Evolutionary conservation across 2,888 invertebrate species (phyloP).

Genomic region (Ectropis crepuscularia): DNA sequence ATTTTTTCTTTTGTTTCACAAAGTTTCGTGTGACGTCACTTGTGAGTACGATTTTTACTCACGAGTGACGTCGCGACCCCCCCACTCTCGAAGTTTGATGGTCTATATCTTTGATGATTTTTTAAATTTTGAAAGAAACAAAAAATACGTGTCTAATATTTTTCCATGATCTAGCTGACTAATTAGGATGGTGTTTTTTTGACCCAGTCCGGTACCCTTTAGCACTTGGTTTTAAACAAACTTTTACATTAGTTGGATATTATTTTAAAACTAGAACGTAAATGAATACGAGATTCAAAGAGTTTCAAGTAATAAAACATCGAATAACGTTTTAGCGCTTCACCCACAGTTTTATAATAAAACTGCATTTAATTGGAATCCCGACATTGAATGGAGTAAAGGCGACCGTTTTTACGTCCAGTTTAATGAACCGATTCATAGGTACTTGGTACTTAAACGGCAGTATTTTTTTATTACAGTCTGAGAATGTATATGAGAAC

Average conservation of each 20-base stretch:
- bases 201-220: too few species aligned
- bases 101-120: too few species aligned
- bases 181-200: too few species aligned
- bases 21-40: too few species aligned
- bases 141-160: too few species aligned
- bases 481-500: conserved; percentile 3
- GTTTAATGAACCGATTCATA: conserved; percentile 34
- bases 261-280: background rate
- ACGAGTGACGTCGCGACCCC: too few species aligned
- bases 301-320: conserved; percentile 17
- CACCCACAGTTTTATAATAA: conserved; percentile 22
- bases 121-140: too few species aligned
- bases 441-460: conserved; percentile 18
- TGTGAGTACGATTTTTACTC: too few species aligned
- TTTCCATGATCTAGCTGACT: too few species aligned
- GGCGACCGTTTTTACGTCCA: conserved; percentile 19
- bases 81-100: too few species aligned
- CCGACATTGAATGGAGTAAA: conserved; percentile 25
- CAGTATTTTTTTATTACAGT: conserved; percentile 4
- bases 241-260: background rate
- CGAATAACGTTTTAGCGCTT: conserved; percentile 13
- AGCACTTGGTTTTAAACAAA: too few species aligned
- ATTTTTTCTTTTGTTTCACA: too few species aligned
- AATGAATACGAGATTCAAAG: conserved; percentile 8
- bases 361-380: conserved; percentile 29